These are phyloP conservation scores for Platerodrilus igneus DNA, from an alignment of 2,888 invertebrate species.

Conservation along the genomic window DNA sequence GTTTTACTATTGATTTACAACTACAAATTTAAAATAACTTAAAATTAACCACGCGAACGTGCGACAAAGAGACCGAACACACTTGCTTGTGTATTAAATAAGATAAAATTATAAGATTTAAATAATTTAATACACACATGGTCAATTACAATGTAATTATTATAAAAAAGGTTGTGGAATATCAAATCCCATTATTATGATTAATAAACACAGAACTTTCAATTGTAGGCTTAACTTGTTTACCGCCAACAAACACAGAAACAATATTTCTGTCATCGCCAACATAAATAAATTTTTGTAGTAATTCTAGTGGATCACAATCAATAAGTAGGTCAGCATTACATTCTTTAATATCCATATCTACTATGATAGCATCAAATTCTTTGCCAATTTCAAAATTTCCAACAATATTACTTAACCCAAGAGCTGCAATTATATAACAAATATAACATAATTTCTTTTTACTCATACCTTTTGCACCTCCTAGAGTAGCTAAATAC, in stretches of 20 bases:
- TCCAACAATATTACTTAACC: slow-evolving; percentile 68
- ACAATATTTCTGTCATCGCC: slow-evolving; percentile 81
- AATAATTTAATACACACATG: too few species aligned
- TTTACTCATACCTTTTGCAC: slow-evolving; percentile 62
- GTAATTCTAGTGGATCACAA: slow-evolving; percentile 54
- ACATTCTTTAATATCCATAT: slow-evolving; percentile 53
- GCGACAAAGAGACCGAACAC: too few species aligned
- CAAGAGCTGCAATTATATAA: slow-evolving; percentile 69
- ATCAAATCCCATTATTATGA: too few species aligned
- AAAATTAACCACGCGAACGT: too few species aligned
- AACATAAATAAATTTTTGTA: slow-evolving; percentile 72
- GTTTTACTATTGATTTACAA: too few species aligned
- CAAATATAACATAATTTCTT: slow-evolving; percentile 7
- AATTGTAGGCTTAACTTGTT: slow-evolving; percentile 55
- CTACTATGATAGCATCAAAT: slow-evolving; percentile 80
- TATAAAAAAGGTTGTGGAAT: too few species aligned
- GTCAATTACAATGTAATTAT: too few species aligned
- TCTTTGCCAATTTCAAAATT: slow-evolving; percentile 77
- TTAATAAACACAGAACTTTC: too few species aligned
- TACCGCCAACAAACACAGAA: slow-evolving; percentile 72
- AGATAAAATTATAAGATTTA: too few species aligned
- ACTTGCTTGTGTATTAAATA: too few species aligned
- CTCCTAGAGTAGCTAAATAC: slow-evolving; percentile 81
- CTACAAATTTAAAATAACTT: too few species aligned
- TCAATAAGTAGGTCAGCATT: slow-evolving; percentile 53